A percentile compares a stretch with the other conserved stretches of the same genome.
These are phyloP conservation scores for Cydia pomonella DNA, from an alignment of 1,140 invertebrate genomes.

Conservation along the genomic window DNA sequence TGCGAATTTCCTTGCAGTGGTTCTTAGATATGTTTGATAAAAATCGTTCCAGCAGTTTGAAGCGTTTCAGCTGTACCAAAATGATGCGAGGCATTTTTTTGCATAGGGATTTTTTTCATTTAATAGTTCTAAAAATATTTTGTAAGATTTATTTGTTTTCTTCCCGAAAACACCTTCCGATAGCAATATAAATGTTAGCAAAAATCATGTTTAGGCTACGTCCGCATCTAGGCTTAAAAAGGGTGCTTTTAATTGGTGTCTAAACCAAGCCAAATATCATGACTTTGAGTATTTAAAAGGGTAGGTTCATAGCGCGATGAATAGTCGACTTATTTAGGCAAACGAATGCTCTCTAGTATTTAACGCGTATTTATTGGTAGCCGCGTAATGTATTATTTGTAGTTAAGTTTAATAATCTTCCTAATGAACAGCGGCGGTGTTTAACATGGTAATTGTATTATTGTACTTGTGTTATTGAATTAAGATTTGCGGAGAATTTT, in stretches of 20 bases:
- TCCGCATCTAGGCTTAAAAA: background rate
- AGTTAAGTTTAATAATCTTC: slow-evolving; percentile 13
- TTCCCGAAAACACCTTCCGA: too few species aligned
- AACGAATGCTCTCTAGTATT: slow-evolving; percentile 53
- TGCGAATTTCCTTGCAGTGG: too few species aligned
- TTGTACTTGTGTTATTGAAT: slow-evolving; percentile 3
- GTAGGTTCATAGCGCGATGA: background rate
- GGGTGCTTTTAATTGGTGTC: background rate
- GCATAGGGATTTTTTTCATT: too few species aligned
- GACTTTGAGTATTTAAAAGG: background rate
- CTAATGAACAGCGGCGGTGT: background rate
- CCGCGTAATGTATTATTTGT: slow-evolving; percentile 39
- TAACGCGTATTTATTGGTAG: slow-evolving; percentile 53
- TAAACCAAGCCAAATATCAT: background rate
- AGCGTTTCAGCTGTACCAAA: too few species aligned
- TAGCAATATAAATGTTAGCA: too few species aligned
- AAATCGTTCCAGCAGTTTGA: too few species aligned
- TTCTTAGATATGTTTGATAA: too few species aligned
- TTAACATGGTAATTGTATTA: background rate
- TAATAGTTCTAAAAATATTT: too few species aligned
- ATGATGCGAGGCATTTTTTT: too few species aligned
- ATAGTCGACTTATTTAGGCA: slow-evolving; percentile 40
- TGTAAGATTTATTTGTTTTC: too few species aligned
- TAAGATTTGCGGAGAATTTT: background rate
- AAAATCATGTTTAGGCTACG: too few species aligned